Evolutionary conservation across 1,140 invertebrate genomes (phyloP).

Genomic region (Heliconius melpomene): DNA sequence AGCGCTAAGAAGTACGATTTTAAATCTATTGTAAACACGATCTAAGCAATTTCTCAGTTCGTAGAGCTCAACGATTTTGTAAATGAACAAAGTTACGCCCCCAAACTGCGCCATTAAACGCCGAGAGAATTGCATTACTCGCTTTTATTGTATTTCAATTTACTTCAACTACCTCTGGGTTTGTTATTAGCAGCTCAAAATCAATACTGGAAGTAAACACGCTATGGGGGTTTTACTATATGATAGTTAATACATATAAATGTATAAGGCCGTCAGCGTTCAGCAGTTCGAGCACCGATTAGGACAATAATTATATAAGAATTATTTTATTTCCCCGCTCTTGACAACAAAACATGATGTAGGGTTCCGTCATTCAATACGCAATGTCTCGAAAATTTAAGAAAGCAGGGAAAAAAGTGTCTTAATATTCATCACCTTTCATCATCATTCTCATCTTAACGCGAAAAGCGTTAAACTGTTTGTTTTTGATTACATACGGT

Average conservation of each 20-base stretch:
- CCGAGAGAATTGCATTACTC: conserved; percentile 55
- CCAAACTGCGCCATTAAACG: conserved; percentile 55
- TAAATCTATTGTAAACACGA: background rate
- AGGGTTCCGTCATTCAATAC: too few relatives aligned
- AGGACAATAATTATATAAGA: too few relatives aligned
- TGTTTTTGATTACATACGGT: too few relatives aligned
- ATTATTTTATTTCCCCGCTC: too few relatives aligned
- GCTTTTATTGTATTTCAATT: conserved; percentile 51
- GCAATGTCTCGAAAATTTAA: too few relatives aligned
- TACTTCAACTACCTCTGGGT: conserved; percentile 32
- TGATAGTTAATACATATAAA: background rate
- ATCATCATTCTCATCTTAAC: too few relatives aligned
- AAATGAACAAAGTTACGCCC: conserved; percentile 62
- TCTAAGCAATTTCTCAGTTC: conserved; percentile 21
- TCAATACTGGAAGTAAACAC: conserved; percentile 5
- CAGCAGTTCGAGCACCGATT: too few relatives aligned
- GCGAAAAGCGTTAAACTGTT: too few relatives aligned
- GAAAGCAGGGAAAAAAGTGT: too few relatives aligned
- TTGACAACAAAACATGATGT: too few relatives aligned
- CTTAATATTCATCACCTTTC: too few relatives aligned
- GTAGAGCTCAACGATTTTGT: conserved; percentile 34
- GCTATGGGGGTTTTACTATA: background rate
- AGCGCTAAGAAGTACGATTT: background rate
- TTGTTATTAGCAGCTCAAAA: conserved; percentile 2
- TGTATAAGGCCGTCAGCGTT: too few relatives aligned